These are phyloP conservation scores for Lutraria rhynchaena DNA, from an alignment of 1,140 invertebrate species.

Conservation along the genomic window DNA sequence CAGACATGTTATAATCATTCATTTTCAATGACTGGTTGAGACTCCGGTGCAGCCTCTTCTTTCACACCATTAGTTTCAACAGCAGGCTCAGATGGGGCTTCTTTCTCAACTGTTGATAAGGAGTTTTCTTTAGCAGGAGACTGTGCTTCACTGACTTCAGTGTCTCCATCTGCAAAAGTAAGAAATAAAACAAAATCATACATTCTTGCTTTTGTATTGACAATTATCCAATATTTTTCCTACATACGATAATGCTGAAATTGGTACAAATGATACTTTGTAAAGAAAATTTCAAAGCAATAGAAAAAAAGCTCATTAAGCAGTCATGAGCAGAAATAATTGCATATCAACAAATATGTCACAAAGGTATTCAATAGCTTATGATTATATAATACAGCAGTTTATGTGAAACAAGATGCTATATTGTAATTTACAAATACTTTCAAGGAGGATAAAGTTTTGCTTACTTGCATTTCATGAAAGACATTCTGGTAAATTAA, in stretches of 20 bases:
- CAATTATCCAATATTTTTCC: not conserved
- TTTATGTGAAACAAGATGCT: constrained; percentile 13
- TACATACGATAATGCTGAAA: too few species aligned
- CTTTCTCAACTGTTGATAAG: not conserved
- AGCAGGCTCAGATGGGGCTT: not conserved
- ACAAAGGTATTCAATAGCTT: not conserved
- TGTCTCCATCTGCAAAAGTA: constrained; percentile 3
- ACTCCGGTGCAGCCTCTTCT: not conserved
- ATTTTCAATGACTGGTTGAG: constrained; percentile 41
- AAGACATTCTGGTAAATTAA: not conserved
- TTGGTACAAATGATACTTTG: too few species aligned
- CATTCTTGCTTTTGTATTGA: not conserved
- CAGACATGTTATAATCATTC: not conserved
- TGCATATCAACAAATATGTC: not conserved
- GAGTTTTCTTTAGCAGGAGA: not conserved
- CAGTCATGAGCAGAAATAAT: too few species aligned
- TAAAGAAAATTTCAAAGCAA: too few species aligned
- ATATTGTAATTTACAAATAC: not conserved
- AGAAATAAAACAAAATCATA: not conserved
- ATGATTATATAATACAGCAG: not conserved
- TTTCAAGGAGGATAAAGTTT: not conserved
- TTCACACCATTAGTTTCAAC: too few species aligned
- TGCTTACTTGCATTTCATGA: not conserved
- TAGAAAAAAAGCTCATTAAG: too few species aligned
- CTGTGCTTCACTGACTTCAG: not conserved